Percentiles rank a stretch among this genome's conserved stretches.
These are phyloP conservation scores for Trissonchulus sp. DNA, from an alignment of 2,888 invertebrate species.

Conservation along the genomic window DNA sequence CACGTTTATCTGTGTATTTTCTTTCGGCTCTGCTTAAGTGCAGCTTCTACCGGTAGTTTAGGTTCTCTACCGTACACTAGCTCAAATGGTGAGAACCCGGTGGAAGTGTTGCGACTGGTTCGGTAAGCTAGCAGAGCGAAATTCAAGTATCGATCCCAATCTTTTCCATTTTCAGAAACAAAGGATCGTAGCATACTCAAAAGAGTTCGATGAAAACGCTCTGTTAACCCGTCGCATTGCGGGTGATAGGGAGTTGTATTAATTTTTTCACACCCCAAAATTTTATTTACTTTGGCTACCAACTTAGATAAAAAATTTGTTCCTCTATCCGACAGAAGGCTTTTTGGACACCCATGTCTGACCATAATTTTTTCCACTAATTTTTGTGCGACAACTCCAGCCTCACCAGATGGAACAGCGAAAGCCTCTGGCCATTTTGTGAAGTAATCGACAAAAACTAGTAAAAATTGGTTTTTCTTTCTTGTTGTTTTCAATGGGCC, in stretches of 20 bases:
- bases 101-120: background rate
- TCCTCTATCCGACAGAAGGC: background rate
- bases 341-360: background rate
- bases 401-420: background rate
- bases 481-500: too few relatives aligned
- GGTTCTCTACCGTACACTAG: constrained; percentile 1
- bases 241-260: background rate
- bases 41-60: background rate
- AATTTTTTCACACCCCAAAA: background rate
- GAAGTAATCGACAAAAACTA: background rate
- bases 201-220: background rate
- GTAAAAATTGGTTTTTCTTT: background rate
- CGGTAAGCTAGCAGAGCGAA: constrained; percentile 1
- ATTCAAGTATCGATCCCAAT: background rate
- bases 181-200: background rate
- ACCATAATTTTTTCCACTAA: background rate
- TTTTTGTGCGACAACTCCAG: background rate
- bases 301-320: background rate
- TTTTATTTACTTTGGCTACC: background rate
- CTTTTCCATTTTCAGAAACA: background rate
- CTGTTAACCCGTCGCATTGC: background rate
- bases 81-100: constrained; percentile 11
- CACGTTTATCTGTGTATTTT: too few relatives aligned
- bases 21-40: too few relatives aligned
- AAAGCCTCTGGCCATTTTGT: background rate